Conservation (phyloP, 2,888 invertebrate genomes). For the Lamellibrachia satsuma region DNA sequence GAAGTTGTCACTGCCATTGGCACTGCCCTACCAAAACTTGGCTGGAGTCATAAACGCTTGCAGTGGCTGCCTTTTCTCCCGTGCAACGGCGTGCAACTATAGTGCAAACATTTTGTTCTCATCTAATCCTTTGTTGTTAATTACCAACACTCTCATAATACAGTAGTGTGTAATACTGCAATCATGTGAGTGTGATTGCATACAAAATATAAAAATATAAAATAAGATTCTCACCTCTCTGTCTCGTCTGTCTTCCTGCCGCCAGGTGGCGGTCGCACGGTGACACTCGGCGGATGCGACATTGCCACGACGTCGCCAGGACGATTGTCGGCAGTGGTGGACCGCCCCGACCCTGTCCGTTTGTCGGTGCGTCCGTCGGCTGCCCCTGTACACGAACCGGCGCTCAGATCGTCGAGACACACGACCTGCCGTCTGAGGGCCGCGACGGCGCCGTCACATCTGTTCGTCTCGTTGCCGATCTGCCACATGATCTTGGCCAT, state of each 20-base stretch:
- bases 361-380: neutral
- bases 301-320: neutral
- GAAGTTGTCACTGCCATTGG: too few relatives aligned
- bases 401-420: neutral
- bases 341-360: neutral
- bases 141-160: too few relatives aligned
- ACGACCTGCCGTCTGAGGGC: neutral
- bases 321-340: neutral
- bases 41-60: too few relatives aligned
- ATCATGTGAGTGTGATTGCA: neutral
- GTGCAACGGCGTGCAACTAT: too few relatives aligned
- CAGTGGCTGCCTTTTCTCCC: too few relatives aligned
- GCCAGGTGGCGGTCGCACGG: neutral
- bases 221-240: neutral
- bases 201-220: too few relatives aligned
- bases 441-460: neutral
- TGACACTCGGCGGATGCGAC: neutral
- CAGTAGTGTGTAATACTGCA: too few relatives aligned
- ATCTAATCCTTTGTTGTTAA: too few relatives aligned
- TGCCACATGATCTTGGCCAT: neutral
- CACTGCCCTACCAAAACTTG: too few relatives aligned
- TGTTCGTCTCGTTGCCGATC: neutral
- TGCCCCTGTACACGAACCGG: neutral
- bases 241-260: neutral
- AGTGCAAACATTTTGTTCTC: too few relatives aligned